Evolutionary conservation across 2,797 vertebrate species (phyloP), one percentile per base, ranked within the genome.

Genomic region (Dromococcyx pavoninus): DNA sequence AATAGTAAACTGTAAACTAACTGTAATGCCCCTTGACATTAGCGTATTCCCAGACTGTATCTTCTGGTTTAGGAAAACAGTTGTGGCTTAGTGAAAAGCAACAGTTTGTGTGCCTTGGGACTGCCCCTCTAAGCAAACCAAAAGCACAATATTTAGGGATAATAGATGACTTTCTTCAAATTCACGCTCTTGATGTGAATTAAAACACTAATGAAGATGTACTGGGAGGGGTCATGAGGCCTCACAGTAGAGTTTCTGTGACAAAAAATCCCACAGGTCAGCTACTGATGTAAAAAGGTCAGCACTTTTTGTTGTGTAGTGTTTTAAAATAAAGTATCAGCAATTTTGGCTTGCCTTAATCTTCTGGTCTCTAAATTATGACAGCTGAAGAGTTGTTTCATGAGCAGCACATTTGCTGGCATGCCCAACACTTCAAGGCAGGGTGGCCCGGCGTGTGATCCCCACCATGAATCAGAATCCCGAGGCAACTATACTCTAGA

Each of bases 21-120:
- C 22, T 48, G 23, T 48, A 54, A 91, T 88, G 19, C 35, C 86
- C 70, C n/a, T 62, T 4, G 1, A n/a, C 50, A 72, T 65, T 51
- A 88, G 39, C 24, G 17, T 17, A 16, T 88, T 90, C 58, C 43
- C 27, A 65, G 35, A 28, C 14, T 0, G 0, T 70, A 86, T 86
- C 60, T 89, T 64, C 69, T 92, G 66, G 18, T 84, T 94, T 93
- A 73, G 83, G n/a, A 86, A 94, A 94, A 93, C 46, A 81, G 11
- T 72, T 78, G 76, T n/a, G 70, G 66, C 33, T 94, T 78, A 88
- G 66, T 72, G 62, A 94, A 94, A 88, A 53, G 27, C 78, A 94
- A 25, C 24, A 35, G 3, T 46, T 37, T 86, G 51, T 65, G 43
- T 88, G 58, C 39, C n/a, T 77, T 90, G 70, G 60, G 66, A 60